These are phyloP conservation scores for Bucco capensis DNA, from an alignment of 2,113 vertebrate species.

Conservation along the genomic window DNA sequence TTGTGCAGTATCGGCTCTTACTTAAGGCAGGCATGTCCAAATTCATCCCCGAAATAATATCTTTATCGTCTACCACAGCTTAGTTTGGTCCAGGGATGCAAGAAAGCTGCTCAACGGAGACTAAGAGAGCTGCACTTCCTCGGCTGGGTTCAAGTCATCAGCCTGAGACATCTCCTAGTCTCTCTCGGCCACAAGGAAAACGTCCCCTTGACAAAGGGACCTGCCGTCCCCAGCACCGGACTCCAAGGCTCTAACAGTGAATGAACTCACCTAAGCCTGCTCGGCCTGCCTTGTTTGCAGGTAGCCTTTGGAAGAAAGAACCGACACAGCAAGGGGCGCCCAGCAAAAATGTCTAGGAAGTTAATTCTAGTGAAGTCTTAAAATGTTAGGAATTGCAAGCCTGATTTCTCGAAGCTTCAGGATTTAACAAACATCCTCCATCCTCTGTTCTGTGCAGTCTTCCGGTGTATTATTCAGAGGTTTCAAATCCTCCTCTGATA, in stretches of 20 bases:
- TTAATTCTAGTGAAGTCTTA: background rate
- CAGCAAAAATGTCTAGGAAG: background rate
- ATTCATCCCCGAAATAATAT: background rate
- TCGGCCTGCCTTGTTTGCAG: background rate
- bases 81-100: background rate
- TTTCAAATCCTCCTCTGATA: background rate
- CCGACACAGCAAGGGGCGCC: background rate
- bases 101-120: background rate
- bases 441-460: background rate
- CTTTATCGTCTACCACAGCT: background rate
- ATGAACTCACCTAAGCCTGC: background rate
- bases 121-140: background rate
- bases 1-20: background rate
- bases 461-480: background rate
- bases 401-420: background rate
- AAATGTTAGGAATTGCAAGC: background rate
- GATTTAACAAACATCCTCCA: background rate
- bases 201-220: background rate
- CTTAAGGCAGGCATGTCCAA: background rate
- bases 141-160: background rate
- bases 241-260: background rate
- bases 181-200: background rate
- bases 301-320: background rate
- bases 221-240: background rate
- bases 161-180: background rate